Evolutionary conservation across 2,888 invertebrate species (phyloP).

Genomic region (Nasonovia ribisnigri): DNA sequence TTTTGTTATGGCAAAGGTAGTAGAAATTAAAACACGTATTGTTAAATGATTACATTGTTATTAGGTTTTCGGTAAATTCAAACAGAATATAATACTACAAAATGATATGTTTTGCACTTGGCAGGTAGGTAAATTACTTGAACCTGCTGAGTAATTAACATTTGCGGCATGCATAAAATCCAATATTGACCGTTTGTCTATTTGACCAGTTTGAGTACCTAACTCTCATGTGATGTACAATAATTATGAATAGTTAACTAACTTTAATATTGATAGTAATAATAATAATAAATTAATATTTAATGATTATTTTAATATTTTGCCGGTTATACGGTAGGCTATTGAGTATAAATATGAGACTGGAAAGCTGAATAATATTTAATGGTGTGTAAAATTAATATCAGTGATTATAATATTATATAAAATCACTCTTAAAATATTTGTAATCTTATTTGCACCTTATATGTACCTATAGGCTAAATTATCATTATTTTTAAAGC

Average conservation of each 20-base stretch:
- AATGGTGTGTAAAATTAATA: not conserved
- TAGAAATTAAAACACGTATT: not conserved
- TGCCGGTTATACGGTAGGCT: not conserved
- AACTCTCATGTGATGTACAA: not conserved
- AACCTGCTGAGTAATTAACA: not conserved
- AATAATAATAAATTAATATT: not conserved
- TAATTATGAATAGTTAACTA: not conserved
- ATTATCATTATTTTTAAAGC: not conserved
- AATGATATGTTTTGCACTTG: not conserved
- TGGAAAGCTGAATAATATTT: not conserved
- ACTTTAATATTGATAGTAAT: not conserved
- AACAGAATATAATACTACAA: not conserved
- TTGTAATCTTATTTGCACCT: not conserved
- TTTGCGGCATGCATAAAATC: not conserved
- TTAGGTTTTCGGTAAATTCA: not conserved
- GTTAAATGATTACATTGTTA: not conserved
- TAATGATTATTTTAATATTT: not conserved
- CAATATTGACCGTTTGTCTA: not conserved
- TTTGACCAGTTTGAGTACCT: not conserved
- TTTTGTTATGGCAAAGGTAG: not conserved
- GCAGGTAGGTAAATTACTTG: conserved; percentile 8
- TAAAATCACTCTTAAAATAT: not conserved
- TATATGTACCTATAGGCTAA: too few relatives aligned
- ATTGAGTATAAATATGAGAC: not conserved
- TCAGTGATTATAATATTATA: not conserved